These are phyloP conservation scores for Sander vitreus DNA, from an alignment of 2,113 vertebrate species.

Conservation along the genomic window DNA sequence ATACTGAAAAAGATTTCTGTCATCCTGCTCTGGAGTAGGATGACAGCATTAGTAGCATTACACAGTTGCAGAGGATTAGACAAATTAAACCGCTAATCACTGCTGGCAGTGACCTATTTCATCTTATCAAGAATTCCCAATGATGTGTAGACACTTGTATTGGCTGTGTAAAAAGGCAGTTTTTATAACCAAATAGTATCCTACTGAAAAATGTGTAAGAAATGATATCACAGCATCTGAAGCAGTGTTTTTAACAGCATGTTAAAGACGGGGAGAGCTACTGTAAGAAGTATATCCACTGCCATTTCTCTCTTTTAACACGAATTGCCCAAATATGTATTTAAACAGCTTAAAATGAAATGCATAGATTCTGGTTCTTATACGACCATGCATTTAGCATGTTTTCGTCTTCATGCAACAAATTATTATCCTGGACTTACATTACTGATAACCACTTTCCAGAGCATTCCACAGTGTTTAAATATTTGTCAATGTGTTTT, in stretches of 20 bases:
- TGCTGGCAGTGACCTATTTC: neutral
- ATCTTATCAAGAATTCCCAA: neutral
- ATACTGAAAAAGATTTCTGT: slow-evolving; percentile 7
- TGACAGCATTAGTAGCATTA: neutral
- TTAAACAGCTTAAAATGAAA: too few species aligned
- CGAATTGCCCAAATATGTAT: too few species aligned
- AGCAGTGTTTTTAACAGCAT: neutral
- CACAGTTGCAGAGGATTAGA: neutral
- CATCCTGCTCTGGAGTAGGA: neutral
- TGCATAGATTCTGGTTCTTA: too few species aligned
- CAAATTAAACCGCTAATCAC: neutral
- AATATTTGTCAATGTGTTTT: too few species aligned
- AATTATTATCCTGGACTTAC: too few species aligned
- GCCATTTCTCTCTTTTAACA: too few species aligned
- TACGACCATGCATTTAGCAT: too few species aligned
- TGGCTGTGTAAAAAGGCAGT: neutral
- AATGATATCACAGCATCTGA: slow-evolving; percentile 2
- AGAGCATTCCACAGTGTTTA: too few species aligned
- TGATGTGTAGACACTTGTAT: neutral
- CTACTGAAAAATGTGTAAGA: neutral
- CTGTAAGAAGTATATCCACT: too few species aligned
- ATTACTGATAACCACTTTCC: too few species aligned
- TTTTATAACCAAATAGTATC: neutral
- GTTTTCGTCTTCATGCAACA: too few species aligned
- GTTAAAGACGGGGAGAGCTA: neutral